Percentiles rank a stretch among this genome's conserved stretches.
phyloP scores from a whole-genome alignment of 2,797 vertebrate species.

The Crotalus adamanteus region DNA sequence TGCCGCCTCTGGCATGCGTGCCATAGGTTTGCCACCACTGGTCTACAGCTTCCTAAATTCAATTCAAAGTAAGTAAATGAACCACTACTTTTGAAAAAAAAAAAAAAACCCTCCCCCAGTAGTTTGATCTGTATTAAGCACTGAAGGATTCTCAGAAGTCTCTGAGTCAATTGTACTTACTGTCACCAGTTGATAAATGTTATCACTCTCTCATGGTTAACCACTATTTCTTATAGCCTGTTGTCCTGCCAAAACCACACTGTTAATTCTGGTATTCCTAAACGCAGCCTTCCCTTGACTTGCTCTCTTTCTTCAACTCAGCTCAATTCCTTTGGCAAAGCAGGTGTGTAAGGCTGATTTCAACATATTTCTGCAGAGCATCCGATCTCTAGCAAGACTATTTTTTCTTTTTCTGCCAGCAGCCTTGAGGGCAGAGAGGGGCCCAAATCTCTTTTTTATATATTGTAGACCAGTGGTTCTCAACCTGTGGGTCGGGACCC shows the following conservation, averaged over 20 bases:
- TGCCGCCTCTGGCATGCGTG: too few species aligned
- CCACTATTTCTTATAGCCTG: not conserved
- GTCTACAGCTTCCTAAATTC: not conserved
- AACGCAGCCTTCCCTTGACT: not conserved
- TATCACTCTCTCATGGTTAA: not conserved
- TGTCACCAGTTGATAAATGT: not conserved
- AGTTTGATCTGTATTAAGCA: not conserved
- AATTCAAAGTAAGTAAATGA: not conserved
- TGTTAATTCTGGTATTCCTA: not conserved
- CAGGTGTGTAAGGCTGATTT: not conserved
- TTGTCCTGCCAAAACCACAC: not conserved
- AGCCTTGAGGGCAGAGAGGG: not conserved
- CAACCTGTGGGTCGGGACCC: too few species aligned
- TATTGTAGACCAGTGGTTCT: too few species aligned
- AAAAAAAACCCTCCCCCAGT: not conserved
- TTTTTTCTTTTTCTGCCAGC: not conserved
- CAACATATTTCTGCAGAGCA: not conserved
- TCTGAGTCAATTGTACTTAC: not conserved
- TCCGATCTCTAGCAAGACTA: not conserved
- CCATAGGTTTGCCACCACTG: too few species aligned
- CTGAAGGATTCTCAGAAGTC: not conserved
- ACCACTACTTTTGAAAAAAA: not conserved
- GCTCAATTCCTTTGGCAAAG: not conserved
- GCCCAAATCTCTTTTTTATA: too few species aligned
- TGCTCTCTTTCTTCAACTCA: not conserved